Conservation (phyloP, 2,113 vertebrate species). For the Sarotherodon lohbergeri region DNA sequence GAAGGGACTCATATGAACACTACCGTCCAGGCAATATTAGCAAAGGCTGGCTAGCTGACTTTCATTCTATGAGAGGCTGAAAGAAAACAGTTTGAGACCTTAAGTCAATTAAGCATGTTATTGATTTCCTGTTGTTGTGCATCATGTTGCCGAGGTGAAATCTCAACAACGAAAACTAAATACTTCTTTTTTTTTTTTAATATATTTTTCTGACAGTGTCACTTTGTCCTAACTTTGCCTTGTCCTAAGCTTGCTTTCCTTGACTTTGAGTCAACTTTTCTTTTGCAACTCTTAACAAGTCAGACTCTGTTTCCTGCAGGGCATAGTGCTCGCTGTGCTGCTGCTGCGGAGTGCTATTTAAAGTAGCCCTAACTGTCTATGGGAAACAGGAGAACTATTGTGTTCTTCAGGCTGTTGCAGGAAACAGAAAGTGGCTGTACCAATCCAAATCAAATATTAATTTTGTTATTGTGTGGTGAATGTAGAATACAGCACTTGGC, state of each 20-base stretch:
- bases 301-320: not conserved
- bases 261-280: constrained; percentile 8
- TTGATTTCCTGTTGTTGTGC: not conserved
- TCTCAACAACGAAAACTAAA: not conserved
- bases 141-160: not conserved
- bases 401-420: constrained; percentile 33
- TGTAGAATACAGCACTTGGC: constrained; percentile 24
- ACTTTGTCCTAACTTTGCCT: not conserved
- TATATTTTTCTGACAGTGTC: not conserved
- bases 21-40: not conserved
- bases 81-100: not conserved
- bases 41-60: not conserved
- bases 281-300: not conserved
- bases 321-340: not conserved
- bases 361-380: not conserved
- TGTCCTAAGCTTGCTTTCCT: not conserved
- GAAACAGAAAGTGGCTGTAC: constrained; percentile 39
- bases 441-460: constrained; percentile 63
- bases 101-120: not conserved
- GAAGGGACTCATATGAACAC: constrained; percentile 3
- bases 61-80: not conserved
- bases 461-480: constrained; percentile 54
- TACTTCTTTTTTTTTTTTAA: not conserved
- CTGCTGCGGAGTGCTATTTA: constrained; percentile 11
- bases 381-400: constrained; percentile 28